Evolutionary conservation across 2,888 invertebrate species (phyloP).

Genomic region (Phyllotreta cruciferae): DNA sequence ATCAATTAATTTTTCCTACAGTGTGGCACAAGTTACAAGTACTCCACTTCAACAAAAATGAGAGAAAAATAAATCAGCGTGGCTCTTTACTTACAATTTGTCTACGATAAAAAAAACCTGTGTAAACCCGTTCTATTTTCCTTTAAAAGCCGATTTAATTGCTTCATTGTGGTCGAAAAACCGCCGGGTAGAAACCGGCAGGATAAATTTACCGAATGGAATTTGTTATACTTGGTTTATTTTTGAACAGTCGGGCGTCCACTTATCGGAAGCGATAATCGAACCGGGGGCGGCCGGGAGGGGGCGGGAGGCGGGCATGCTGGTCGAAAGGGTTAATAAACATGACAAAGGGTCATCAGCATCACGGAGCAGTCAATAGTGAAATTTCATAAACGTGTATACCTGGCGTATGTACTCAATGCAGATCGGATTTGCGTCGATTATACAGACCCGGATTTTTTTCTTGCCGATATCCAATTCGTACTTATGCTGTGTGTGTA

Average conservation of each 20-base stretch:
- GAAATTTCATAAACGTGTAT: constrained; percentile 37
- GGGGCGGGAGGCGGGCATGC: constrained; percentile 35
- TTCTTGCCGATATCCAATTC: too few species aligned
- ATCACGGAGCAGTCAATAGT: constrained; percentile 47
- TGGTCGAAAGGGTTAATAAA: constrained; percentile 45
- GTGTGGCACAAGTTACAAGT: too few species aligned
- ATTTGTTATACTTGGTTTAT: constrained; percentile 37
- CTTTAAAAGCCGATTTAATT: too few species aligned
- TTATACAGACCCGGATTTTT: neutral
- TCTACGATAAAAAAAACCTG: too few species aligned
- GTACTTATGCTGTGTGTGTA: too few species aligned
- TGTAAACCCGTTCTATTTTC: too few species aligned
- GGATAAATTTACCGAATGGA: constrained; percentile 17
- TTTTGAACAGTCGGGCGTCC: constrained; percentile 39
- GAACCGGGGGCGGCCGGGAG: constrained; percentile 44
- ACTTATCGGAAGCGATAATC: constrained; percentile 44
- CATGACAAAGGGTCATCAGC: constrained; percentile 56
- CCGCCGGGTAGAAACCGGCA: too few species aligned
- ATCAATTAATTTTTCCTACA: neutral
- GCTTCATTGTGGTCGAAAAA: too few species aligned
- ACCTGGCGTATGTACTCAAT: constrained; percentile 6
- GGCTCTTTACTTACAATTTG: too few species aligned
- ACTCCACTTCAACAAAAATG: too few species aligned
- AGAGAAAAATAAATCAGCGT: too few species aligned
- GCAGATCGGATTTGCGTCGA: constrained; percentile 21